Base-by-base conservation (phyloP, 2,888 invertebrate species). In the Cancer borealis region DNA sequence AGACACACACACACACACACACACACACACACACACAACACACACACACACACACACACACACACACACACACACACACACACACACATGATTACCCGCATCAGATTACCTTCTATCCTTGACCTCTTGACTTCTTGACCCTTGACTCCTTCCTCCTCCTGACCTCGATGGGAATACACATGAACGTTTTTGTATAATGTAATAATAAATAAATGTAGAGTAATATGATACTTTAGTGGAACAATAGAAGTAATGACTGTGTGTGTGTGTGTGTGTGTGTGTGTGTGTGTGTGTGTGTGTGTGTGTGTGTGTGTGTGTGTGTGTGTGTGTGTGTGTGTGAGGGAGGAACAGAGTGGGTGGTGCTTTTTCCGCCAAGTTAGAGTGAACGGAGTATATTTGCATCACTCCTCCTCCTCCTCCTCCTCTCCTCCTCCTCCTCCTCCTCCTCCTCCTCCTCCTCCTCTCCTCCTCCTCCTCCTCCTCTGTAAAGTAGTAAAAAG, bases 261-360 rank as follows among this genome's bases (percentile, higher is more conserved):
- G 66, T 66, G 66, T 66, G 66, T 66, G 66, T 66, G 66, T 66
- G 66, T 66, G 66, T 66, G 66, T 66, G 66, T 66, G 66, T 66
- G 66, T 66, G 73, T 73, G 73, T 73, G 73, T 73, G 73, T 73
- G 73, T 73, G 73, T 73, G 73, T 73, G 73, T 73, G 73, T 73
- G 21, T 21, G 73, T 21, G 73, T n/a, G 73, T 26, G 73, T 73
- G n/a, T 73, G 73, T 21, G 73, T 21, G 26, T n/a, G 73, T 21
- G 73, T 21, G 73, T 21, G 26, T n/a, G 73, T n/a, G 73, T 21
- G 73, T n/a, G 73, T n/a, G 73, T 73, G 73, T 21, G 73, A 5
- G 73, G 2, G 73, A 66, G 66, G 17, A 17, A 66, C 0, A 66
- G 66, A 12, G 66, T 21, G 66, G 26, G 17, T 6, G n/a, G n/a